Evolutionary conservation across 2,797 vertebrate genomes (phyloP), one percentile per base, ranked within the genome.

Genomic region (Gouania willdenowi): DNA sequence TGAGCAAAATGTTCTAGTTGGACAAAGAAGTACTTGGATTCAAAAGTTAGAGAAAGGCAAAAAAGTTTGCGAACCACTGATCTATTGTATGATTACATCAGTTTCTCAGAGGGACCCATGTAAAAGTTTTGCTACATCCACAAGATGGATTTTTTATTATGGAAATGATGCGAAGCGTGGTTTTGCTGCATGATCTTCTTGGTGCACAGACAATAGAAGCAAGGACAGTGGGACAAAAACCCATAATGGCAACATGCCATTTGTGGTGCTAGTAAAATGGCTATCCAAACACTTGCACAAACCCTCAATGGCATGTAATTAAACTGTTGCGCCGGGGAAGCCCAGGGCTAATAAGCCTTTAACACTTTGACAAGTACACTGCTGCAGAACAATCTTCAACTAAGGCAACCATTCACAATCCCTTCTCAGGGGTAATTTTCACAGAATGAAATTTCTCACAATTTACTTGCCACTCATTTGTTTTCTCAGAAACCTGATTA

Each of bases 261-360:
- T 59, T 39, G 34, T 26, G 37, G 35, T 39, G 48, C 32, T 49
- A 59, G 70, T 63, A 55, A 66, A 65, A 69, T 45, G 66, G 60
- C 49, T 73, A 51, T 66, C 69, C 39, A 23, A 63, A 46, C 50
- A 61, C 45, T 71, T 41, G 38, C 52, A 47, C 63, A 20, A 48
- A 57, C 74, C 72, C 65, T n/a, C 69, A 55, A 31, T 66, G 66
- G 74, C 68, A 54, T 61, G 68, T 79, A 76, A 81, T 84, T 82
- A 84, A 82, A 81, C 52, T 64, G 73, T 70, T 63, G 82, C 79
- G 72, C 74, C 67, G 51, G 77, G 67, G 64, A 76, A 57, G 39
- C 45, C 40, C 31, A 6, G 54, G 47, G 56, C 56, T 80, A 78
- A 83, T 74, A 76, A 84, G 77, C 62, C 56, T 53, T 67, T 69